Conservation (phyloP, 2,888 invertebrate genomes). For the Macrosiphum euphorbiae region DNA sequence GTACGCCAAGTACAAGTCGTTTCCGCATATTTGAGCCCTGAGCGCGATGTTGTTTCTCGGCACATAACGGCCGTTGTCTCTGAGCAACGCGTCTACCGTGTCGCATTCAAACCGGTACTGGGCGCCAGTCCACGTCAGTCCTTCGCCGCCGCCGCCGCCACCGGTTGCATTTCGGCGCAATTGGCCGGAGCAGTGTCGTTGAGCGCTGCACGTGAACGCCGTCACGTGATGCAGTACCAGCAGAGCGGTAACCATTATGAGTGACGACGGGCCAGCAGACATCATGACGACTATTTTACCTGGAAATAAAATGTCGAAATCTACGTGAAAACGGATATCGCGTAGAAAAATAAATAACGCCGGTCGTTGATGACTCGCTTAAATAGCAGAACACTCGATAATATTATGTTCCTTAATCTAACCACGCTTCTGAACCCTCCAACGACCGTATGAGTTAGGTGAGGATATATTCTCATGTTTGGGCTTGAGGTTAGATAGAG, state of each 20-base stretch:
- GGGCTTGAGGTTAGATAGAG: not conserved
- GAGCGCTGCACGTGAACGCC: not conserved
- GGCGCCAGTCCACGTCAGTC: constrained; percentile 65
- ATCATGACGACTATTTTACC: not conserved
- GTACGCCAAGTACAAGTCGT: constrained; percentile 74
- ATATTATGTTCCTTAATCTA: not conserved
- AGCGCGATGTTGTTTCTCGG: constrained; percentile 76
- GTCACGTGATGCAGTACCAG: not conserved
- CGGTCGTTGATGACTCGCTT: not conserved
- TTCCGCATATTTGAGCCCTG: constrained; percentile 74
- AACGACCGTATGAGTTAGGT: not conserved
- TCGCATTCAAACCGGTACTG: constrained; percentile 59
- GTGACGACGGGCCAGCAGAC: not conserved
- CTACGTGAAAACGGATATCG: not conserved
- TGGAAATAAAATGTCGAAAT: not conserved
- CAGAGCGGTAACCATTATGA: not conserved
- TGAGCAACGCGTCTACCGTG: constrained; percentile 58
- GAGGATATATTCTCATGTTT: not conserved
- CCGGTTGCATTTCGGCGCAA: not conserved
- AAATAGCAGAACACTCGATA: not conserved
- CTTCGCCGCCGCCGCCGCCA: not conserved
- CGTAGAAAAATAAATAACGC: not conserved
- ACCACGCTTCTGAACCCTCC: not conserved
- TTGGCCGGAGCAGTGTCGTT: not conserved
- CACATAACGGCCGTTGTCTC: constrained; percentile 44